Base-by-base conservation (phyloP, 92 coral and sea anemone species). In the Bergia puertoricense region DNA sequence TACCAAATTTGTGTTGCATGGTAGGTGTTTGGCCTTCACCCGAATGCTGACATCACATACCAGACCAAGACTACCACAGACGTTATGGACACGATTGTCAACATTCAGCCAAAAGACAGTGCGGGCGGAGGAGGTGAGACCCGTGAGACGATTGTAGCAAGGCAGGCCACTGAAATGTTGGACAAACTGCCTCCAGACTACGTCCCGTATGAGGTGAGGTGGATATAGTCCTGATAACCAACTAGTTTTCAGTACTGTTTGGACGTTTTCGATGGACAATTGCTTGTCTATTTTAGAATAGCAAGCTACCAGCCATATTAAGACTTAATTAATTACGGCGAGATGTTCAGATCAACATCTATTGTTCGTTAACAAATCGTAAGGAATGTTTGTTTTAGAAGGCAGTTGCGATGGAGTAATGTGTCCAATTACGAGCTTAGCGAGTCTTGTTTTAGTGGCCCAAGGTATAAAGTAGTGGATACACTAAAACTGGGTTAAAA, bases 61-160 rank as follows among this genome's bases (percentile, higher is more conserved):
- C 99, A 97, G 88, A 96, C 99, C 65, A 97, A 97, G 92, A 97
- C 99, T 44, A 97, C 99, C 50, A 93, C 94, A 37, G 99, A 97
- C 77, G 94, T 96, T 41, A 90, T 97, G 83, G 99, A 95, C 54
- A 97, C 99, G 13, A 97, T 97, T 84, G 98, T 97, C 16, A 95
- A 97, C 85, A 97, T 97, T 78, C 99, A 97, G 71, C 99, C 99
- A 1, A 97, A 97, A 74, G 99, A 97, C 95, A 97, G 99, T 86
- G 92, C 94, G 1, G 98, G 99, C 22, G 97, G 98, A 45, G 98
- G 98, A 54, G 99, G 99, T 16, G 99, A 97, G 89, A 97, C 99
- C 11, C 93, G 99, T 75, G 99, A 97, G 85, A 91, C 96, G 2
- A 90, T 97, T 38, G 99, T 97, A 77, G 93, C 95, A 15, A 91